Evolutionary conservation across 92 coral and sea anemone genomes (phyloP).

Genomic region (Bergia sp.): DNA sequence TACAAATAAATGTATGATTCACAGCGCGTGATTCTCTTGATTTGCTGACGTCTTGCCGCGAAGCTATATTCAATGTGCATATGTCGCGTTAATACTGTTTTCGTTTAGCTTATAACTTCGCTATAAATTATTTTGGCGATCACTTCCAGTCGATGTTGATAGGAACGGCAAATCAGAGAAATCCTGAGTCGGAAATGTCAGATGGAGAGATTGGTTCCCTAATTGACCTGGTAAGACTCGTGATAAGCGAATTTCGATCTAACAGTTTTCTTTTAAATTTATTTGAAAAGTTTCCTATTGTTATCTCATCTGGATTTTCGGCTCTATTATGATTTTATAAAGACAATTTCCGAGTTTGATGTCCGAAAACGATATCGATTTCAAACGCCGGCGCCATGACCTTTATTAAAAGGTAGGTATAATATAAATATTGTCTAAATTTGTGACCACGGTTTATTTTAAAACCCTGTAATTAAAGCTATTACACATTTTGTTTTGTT

Average conservation of each 20-base stretch:
- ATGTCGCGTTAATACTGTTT: not conserved
- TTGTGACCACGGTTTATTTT: conserved; percentile 30
- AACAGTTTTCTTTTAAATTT: not conserved
- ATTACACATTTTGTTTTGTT: conserved; percentile 22
- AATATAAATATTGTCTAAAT: conserved; percentile 20
- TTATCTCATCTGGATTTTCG: conserved; percentile 35
- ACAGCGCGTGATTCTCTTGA: too few species aligned
- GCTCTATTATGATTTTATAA: conserved; percentile 40
- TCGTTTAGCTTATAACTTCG: not conserved
- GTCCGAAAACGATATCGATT: conserved; percentile 41
- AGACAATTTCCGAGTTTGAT: conserved; percentile 33
- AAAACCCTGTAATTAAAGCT: conserved; percentile 29
- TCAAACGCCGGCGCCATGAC: conserved; percentile 40
- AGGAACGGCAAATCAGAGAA: too few species aligned
- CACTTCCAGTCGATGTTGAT: conserved; percentile 4
- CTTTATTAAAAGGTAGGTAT: conserved; percentile 6
- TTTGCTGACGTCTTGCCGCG: too few species aligned
- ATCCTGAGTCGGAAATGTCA: not conserved
- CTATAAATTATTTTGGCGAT: conserved; percentile 10
- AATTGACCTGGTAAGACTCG: conserved; percentile 19
- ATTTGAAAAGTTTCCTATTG: conserved; percentile 34
- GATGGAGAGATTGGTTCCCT: conserved; percentile 10
- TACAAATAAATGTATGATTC: too few species aligned
- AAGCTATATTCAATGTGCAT: not conserved
- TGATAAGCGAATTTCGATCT: conserved; percentile 19